Conservation (phyloP, 30 jellyfish, hydroid and myxozoan genomes). For the Catostylus mosaicus region DNA sequence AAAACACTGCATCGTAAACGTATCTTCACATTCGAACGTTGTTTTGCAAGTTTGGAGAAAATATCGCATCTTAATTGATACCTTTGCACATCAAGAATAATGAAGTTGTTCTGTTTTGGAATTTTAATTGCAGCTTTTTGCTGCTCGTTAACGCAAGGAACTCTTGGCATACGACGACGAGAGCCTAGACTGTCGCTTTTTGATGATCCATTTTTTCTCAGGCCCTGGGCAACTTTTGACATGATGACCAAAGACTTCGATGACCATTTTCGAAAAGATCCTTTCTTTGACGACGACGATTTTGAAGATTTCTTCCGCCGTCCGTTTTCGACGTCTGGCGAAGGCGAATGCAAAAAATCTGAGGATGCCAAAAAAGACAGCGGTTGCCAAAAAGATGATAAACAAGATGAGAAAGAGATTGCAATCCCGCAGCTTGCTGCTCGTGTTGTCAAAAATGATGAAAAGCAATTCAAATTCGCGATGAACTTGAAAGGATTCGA, state of each 20-base stretch:
- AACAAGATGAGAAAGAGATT: constrained; percentile 3
- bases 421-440: constrained; percentile 48
- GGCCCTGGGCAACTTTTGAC: constrained; percentile 64
- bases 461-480: constrained; percentile 48
- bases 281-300: constrained; percentile 58
- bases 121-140: constrained; percentile 18
- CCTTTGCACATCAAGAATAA: not conserved
- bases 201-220: constrained; percentile 32
- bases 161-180: constrained; percentile 28
- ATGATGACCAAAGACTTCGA: constrained; percentile 56
- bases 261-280: constrained; percentile 41
- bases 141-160: constrained; percentile 31
- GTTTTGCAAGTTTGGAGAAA: not conserved
- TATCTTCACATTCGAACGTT: not conserved
- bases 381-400: constrained; percentile 5
- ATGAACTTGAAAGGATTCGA: constrained; percentile 52
- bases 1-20: not conserved
- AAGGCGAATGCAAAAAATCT: not conserved
- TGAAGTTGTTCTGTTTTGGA: constrained; percentile 23
- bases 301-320: constrained; percentile 25
- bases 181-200: not conserved
- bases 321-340: not conserved
- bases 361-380: not conserved
- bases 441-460: constrained; percentile 53
- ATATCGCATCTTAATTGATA: not conserved